Conservation (phyloP, 2,113 vertebrate species). For the Carassius gibelio region DNA sequence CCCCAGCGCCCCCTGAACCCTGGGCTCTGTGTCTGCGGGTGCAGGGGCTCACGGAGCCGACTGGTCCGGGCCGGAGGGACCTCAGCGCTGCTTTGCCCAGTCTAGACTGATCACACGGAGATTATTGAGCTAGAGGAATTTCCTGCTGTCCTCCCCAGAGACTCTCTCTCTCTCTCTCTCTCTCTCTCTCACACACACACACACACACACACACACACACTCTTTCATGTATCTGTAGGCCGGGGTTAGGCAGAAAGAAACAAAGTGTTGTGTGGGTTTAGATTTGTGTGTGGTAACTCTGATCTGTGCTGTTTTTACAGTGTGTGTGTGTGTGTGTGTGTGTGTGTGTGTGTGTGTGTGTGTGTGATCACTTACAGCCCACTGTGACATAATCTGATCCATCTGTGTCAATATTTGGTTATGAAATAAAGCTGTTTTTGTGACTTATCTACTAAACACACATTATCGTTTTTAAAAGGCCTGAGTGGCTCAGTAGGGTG, state of each 20-base stretch:
- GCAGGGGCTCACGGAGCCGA: constrained; percentile 25
- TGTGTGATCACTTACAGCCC: constrained; percentile 20
- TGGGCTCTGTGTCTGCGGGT: not conserved
- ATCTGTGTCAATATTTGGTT: constrained; percentile 53
- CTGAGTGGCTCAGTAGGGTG: constrained; percentile 38
- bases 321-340: not conserved
- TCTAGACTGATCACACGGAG: constrained; percentile 74
- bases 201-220: not conserved
- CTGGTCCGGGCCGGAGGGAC: constrained; percentile 61
- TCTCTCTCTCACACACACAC: not conserved
- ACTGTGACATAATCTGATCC: constrained; percentile 54
- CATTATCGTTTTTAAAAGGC: constrained; percentile 27
- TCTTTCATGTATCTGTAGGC: constrained; percentile 49
- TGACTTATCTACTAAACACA: constrained; percentile 31
- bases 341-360: not conserved
- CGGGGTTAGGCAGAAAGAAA: too few species aligned
- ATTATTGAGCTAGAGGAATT: constrained; percentile 73
- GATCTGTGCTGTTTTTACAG: not conserved
- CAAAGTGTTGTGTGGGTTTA: not conserved
- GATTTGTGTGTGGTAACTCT: not conserved
- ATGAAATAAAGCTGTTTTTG: constrained; percentile 47
- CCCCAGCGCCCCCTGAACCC: not conserved
- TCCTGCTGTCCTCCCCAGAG: constrained; percentile 70
- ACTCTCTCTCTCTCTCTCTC: constrained; percentile 25
- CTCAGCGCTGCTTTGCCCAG: constrained; percentile 46